These are phyloP conservation scores for Papio anubis DNA, from an alignment of 2,113 vertebrate genomes.

Conservation along the genomic window DNA sequence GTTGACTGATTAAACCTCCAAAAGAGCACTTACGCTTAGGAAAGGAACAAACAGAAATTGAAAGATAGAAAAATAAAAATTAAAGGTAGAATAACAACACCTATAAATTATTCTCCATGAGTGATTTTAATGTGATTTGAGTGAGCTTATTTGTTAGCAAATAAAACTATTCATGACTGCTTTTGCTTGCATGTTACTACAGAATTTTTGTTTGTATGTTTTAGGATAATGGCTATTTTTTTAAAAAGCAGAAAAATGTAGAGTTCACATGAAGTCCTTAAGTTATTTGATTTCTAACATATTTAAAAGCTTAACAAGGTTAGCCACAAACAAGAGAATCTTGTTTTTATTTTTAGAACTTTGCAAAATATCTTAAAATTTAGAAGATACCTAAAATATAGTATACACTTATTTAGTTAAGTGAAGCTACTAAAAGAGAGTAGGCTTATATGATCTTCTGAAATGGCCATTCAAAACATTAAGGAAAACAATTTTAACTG, in stretches of 20 bases:
- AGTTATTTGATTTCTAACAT: slow-evolving; percentile 21
- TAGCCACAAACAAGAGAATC: background rate
- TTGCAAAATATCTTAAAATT: slow-evolving; percentile 24
- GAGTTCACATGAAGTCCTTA: background rate
- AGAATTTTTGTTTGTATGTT: background rate
- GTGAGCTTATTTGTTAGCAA: background rate
- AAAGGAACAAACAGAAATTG: slow-evolving; percentile 54
- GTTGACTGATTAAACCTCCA: slow-evolving; percentile 55
- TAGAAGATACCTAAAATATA: background rate
- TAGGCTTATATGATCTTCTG: background rate
- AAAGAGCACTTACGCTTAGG: slow-evolving; percentile 54
- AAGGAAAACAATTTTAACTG: background rate
- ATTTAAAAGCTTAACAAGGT: background rate
- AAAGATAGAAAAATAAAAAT: slow-evolving; percentile 62
- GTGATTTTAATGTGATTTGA: slow-evolving; percentile 15
- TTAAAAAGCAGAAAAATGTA: background rate
- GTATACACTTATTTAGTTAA: background rate
- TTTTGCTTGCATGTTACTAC: background rate
- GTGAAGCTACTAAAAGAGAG: background rate
- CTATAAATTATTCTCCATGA: slow-evolving; percentile 31
- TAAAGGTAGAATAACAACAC: slow-evolving; percentile 41
- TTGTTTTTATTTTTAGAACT: slow-evolving; percentile 26
- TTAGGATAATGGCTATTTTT: slow-evolving; percentile 25
- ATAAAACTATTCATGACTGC: background rate
- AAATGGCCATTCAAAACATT: background rate